Conservation (phyloP, 35 echinoderm and acorn worm genomes). For the Nesometra sesokonis region DNA sequence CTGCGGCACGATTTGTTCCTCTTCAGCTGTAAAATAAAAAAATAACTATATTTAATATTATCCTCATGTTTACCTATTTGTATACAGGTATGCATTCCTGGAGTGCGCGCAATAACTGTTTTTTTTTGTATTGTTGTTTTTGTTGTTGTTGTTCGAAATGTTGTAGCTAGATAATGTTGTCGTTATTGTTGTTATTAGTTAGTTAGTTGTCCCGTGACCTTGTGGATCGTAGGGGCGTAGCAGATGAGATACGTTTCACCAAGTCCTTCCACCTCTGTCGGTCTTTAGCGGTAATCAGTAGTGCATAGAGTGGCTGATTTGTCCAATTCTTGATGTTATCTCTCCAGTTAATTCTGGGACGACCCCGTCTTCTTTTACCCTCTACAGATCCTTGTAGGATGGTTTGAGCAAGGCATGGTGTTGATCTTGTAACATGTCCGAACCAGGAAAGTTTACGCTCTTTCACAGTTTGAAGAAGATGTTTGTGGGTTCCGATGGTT, state of each 20-base stretch:
- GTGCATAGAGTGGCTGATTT: neutral
- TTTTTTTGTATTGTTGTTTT: too few relatives aligned
- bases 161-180: too few relatives aligned
- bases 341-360: neutral
- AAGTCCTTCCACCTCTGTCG: too few relatives aligned
- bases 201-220: conserved; percentile 13
- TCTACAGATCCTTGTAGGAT: neutral
- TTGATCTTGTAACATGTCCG: neutral
- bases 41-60: too few relatives aligned
- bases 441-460: conserved; percentile 6
- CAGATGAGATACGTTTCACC: neutral
- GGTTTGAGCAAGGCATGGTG: neutral
- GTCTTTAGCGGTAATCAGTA: too few relatives aligned
- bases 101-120: too few relatives aligned
- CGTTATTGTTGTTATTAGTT: too few relatives aligned
- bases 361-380: neutral
- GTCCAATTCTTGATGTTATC: neutral
- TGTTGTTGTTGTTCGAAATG: too few relatives aligned
- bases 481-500: conserved; percentile 1
- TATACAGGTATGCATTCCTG: too few relatives aligned
- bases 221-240: neutral
- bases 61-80: too few relatives aligned
- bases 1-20: too few relatives aligned
- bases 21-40: too few relatives aligned
- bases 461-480: neutral